These are phyloP conservation scores for Euwallacea similis DNA, from an alignment of 1,140 invertebrate genomes.

Conservation along the genomic window DNA sequence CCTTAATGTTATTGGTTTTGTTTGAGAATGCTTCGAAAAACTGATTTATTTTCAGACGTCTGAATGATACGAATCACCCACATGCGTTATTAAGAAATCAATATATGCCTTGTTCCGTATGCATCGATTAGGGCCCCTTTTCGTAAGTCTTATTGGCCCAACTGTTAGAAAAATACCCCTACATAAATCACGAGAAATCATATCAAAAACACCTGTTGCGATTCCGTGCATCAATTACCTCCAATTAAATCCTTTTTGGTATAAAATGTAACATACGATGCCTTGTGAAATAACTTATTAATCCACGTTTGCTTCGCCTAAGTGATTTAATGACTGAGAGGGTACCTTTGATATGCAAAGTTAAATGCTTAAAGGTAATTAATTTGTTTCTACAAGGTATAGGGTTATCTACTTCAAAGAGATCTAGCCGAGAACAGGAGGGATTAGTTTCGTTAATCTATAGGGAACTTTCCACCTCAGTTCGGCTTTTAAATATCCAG, in stretches of 20 bases:
- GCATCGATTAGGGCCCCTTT: too few species aligned
- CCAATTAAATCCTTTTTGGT: background rate
- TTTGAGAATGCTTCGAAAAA: constrained; percentile 7
- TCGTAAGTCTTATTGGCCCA: too few species aligned
- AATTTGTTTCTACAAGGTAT: background rate
- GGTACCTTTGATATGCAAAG: constrained; percentile 3
- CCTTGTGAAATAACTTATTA: constrained; percentile 3
- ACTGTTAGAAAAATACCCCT: too few species aligned
- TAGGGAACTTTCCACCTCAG: too few species aligned
- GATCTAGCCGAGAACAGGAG: background rate
- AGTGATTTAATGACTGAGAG: constrained; percentile 5
- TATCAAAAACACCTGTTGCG: background rate
- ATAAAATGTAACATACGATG: background rate
- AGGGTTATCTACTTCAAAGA: background rate
- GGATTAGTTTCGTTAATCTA: background rate
- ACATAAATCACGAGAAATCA: too few species aligned
- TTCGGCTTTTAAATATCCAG: too few species aligned
- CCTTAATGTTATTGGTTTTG: background rate
- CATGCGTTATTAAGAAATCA: too few species aligned
- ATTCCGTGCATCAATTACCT: constrained; percentile 1
- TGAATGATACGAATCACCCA: too few species aligned
- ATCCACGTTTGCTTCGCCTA: constrained; percentile 1
- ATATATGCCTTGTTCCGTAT: too few species aligned
- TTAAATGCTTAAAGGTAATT: constrained; percentile 3
- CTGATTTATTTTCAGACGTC: constrained; percentile 12